Percentiles rank a stretch among this genome's conserved stretches.
Evolutionary conservation across 2,888 invertebrate species (phyloP).

Genomic region (Adineta ricciae): DNA sequence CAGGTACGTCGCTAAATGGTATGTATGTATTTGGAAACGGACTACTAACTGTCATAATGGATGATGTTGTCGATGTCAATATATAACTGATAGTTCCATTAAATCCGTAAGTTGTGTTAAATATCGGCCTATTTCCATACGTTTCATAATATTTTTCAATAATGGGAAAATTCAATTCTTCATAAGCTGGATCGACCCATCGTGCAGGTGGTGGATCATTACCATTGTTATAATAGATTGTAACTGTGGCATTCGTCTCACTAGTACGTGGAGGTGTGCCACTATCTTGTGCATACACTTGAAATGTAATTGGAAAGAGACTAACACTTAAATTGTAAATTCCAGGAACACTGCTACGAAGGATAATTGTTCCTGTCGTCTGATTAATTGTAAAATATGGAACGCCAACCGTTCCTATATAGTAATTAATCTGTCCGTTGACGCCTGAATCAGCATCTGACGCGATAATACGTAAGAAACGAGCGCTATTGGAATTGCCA

Average conservation of each 20-base stretch:
- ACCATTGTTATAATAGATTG: not conserved
- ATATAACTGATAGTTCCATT: not conserved
- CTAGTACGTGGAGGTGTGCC: not conserved
- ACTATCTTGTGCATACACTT: constrained; percentile 12
- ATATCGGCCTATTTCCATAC: not conserved
- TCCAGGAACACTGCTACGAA: not conserved
- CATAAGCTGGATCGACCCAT: not conserved
- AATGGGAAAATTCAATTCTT: not conserved
- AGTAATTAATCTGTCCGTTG: not conserved
- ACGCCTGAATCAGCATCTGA: not conserved
- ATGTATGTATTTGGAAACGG: not conserved
- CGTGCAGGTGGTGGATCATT: not conserved
- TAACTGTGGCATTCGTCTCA: not conserved
- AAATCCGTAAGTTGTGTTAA: not conserved
- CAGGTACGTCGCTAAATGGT: not conserved
- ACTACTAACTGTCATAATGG: constrained; percentile 14
- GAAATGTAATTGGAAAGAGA: not conserved
- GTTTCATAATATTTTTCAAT: constrained; percentile 12
- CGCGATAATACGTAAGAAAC: constrained; percentile 8
- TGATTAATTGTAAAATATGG: constrained; percentile 15
- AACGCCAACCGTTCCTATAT: not conserved
- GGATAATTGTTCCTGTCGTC: constrained; percentile 2
- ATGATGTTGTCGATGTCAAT: not conserved
- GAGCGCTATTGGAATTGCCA: not conserved
- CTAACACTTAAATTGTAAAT: not conserved